Conservation (phyloP, 2,888 invertebrate species). For the Diaphora mendica region DNA sequence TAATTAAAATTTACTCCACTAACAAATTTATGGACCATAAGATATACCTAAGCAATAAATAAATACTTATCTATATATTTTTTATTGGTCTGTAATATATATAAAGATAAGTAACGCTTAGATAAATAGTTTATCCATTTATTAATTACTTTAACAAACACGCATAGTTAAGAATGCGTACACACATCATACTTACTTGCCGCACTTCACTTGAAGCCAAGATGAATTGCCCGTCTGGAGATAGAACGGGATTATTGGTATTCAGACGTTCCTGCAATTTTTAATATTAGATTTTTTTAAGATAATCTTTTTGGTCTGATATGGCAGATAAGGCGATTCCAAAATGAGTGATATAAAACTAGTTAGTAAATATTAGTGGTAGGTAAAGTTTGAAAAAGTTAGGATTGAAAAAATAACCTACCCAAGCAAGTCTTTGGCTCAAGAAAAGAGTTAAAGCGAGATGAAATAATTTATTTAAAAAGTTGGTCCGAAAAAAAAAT, state of each 20-base stretch:
- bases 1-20: background rate
- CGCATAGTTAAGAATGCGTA: background rate
- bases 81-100: slow-evolving; percentile 28
- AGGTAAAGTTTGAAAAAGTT: too few relatives aligned
- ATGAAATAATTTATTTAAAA: background rate
- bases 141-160: background rate
- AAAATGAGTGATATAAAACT: too few relatives aligned
- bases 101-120: slow-evolving; percentile 28
- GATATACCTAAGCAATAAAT: background rate
- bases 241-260: slow-evolving; percentile 77
- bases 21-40: background rate
- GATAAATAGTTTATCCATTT: background rate
- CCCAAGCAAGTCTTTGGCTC: background rate
- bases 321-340: too few relatives aligned
- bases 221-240: slow-evolving; percentile 75
- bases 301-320: background rate
- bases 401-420: background rate
- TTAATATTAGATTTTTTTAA: background rate
- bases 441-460: background rate
- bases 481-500: background rate
- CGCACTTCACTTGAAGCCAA: slow-evolving; percentile 79
- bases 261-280: slow-evolving; percentile 68
- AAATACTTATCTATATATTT: slow-evolving; percentile 36
- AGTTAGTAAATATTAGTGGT: too few relatives aligned
- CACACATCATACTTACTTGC: slow-evolving; percentile 74